Conservation (phyloP, 2,888 invertebrate genomes). For the Gonocerus acuteangulatus region DNA sequence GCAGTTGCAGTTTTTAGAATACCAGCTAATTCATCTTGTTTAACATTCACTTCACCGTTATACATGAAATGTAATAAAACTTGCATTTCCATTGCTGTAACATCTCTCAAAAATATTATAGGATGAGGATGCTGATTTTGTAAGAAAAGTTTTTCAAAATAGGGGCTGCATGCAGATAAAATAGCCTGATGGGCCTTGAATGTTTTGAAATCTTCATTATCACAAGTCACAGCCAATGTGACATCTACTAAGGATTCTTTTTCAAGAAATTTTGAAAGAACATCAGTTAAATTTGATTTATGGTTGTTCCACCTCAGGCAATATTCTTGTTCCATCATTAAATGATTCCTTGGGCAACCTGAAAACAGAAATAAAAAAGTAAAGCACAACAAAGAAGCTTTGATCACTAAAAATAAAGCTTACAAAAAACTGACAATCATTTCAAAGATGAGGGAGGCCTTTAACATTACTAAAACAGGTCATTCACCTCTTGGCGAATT, state of each 20-base stretch:
- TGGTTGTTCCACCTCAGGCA: constrained; percentile 93
- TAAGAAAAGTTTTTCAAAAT: constrained; percentile 85
- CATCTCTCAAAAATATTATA: constrained; percentile 87
- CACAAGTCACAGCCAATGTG: constrained; percentile 77
- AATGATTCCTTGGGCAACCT: constrained; percentile 30
- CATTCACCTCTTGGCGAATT: constrained; percentile 32
- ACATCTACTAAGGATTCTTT: constrained; percentile 87
- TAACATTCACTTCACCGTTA: constrained; percentile 85
- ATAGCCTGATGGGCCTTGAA: constrained; percentile 85
- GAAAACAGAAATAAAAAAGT: constrained; percentile 27
- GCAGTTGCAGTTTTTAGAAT: constrained; percentile 88
- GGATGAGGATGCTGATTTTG: constrained; percentile 81
- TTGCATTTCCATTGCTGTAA: constrained; percentile 80
- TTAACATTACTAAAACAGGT: constrained; percentile 28
- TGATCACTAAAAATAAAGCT: neutral
- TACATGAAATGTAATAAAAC: constrained; percentile 89
- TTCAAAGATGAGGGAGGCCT: neutral
- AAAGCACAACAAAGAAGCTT: constrained; percentile 2
- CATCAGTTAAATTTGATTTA: constrained; percentile 83
- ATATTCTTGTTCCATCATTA: constrained; percentile 61
- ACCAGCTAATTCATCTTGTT: constrained; percentile 81
- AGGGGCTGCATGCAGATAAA: constrained; percentile 87
- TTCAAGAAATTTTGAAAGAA: constrained; percentile 76
- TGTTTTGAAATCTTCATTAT: constrained; percentile 64
- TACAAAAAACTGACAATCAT: constrained; percentile 1